Conservation (phyloP, 2,113 vertebrate genomes). For the Oxygymnocypris stewartii region DNA sequence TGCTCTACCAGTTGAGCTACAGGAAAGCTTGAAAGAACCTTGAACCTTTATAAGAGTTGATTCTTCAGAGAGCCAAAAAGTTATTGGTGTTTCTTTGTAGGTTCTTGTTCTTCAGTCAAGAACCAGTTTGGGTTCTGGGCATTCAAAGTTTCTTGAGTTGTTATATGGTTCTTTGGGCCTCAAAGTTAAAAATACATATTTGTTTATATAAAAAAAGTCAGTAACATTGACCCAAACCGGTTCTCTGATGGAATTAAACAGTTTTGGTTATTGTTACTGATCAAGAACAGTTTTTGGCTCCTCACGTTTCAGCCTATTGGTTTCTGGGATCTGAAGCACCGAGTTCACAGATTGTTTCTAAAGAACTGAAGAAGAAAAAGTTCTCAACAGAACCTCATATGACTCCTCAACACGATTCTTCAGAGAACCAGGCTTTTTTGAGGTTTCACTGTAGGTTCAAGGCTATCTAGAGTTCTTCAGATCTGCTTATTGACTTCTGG, state of each 20-base stretch:
- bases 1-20: too few relatives aligned
- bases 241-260: too few relatives aligned
- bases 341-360: not conserved
- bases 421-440: too few relatives aligned
- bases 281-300: not conserved
- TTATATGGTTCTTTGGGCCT: not conserved
- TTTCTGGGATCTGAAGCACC: not conserved
- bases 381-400: not conserved
- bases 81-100: not conserved
- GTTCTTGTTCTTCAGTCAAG: too few relatives aligned
- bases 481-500: not conserved
- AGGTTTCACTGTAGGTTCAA: too few relatives aligned
- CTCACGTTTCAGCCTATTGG: not conserved
- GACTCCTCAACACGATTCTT: too few relatives aligned
- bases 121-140: not conserved
- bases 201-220: too few relatives aligned
- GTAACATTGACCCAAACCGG: too few relatives aligned
- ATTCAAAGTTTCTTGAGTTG: not conserved
- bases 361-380: not conserved
- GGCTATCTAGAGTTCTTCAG: not conserved
- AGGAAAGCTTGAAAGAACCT: too few relatives aligned
- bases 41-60: not conserved
- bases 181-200: too few relatives aligned
- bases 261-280: too few relatives aligned
- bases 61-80: not conserved